Base-by-base conservation (phyloP, 2,888 invertebrate genomes). In the Leptinotarsa rubiginosa region DNA sequence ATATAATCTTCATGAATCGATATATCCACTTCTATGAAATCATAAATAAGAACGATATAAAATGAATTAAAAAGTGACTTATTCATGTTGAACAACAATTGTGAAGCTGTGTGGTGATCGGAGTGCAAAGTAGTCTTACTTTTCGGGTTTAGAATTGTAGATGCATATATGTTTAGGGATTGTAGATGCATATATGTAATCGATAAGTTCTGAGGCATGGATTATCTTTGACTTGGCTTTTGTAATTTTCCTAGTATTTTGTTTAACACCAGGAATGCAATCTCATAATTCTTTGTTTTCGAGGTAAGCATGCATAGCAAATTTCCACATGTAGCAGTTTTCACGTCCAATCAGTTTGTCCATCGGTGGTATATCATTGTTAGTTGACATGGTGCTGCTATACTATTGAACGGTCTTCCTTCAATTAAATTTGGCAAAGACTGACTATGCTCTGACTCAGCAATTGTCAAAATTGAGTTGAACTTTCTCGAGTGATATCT, bases 41-140 rank as follows among this genome's bases (percentile, higher is more conserved):
- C 31, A 31, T 5, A 31, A 31, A 31, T 31, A 7, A 31, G 31
- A 31, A 0, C 31, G 5, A 31, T 31, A 7, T 31, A 0, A 31
- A 7, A 5, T 31, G 5, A 31, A 31, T 31, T 31, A 31, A 31
- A 31, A 31, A 7, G 31, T 7, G 31, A 31, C 5, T 7, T 31
- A 31, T 31, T 31, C 31, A 7, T 31, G 31, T 31, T 41, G 56
- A 59, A 59, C 1, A 4, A 16, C 25, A 59, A 31, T 64, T 62
- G 41, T 71, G 68, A 47, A 75, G 49, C 31, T 41, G 65, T n/a
- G 71, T 75, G 3, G 67, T 72, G 16, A 66, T 64, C 22, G 71
- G 52, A 5, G 22, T 70, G n/a, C 65, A 22, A 3, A 74, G 20
- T 13, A 74, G 15, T n/a, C 18, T 70, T 18, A 75, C 75, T 50